Evolutionary conservation across 2,888 invertebrate species (phyloP).

Genomic region (Lasius platythorax): DNA sequence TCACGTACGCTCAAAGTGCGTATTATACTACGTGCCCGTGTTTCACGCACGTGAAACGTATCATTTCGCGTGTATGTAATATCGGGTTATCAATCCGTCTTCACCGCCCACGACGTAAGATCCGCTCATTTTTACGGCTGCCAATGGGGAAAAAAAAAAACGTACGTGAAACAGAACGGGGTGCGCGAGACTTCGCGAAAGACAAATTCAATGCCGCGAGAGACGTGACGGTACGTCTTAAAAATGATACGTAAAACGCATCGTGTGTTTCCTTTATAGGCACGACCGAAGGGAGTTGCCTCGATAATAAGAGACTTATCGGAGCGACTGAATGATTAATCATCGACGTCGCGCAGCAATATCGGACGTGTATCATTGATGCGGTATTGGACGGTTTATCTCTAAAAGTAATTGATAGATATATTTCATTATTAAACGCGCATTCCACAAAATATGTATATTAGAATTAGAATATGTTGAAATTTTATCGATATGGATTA

Average conservation of each 20-base stretch:
- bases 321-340: conserved; percentile 43
- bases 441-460: neutral
- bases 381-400: conserved; percentile 4
- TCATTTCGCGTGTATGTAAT: conserved; percentile 16
- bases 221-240: conserved; percentile 7
- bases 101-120: neutral
- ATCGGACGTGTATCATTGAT: conserved; percentile 18
- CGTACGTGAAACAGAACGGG: neutral
- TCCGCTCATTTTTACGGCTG: conserved; percentile 8
- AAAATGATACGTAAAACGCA: neutral
- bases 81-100: conserved; percentile 18
- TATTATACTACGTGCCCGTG: neutral
- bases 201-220: conserved; percentile 22
- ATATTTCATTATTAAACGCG: conserved; percentile 11
- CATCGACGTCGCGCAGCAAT: conserved; percentile 4
- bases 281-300: conserved; percentile 24
- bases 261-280: neutral
- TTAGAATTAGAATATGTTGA: neutral
- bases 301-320: conserved; percentile 28
- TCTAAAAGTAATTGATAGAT: conserved; percentile 3
- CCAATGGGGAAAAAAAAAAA: conserved; percentile 3
- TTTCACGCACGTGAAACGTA: conserved; percentile 20
- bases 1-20: neutral
- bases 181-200: neutral
- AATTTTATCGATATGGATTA: neutral